phyloP scores from a whole-genome alignment of 1,140 invertebrate species.

The Trichonephila clavata region DNA sequence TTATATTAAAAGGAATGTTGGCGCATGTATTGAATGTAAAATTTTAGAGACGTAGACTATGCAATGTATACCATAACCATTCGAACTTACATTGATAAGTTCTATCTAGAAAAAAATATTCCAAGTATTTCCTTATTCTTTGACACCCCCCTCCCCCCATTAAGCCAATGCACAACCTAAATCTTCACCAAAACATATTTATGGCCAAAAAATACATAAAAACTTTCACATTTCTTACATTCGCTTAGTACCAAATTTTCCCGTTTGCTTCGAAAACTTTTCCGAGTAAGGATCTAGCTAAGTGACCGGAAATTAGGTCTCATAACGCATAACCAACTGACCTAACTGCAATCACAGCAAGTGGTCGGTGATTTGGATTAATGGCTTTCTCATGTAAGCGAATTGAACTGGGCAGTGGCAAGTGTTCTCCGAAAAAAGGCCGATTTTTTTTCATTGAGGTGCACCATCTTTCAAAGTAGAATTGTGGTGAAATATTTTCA shows the following conservation, averaged over 20 bases:
- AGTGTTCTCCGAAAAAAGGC: background rate
- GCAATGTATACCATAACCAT: too few relatives aligned
- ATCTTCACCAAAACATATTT: too few relatives aligned
- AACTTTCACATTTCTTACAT: background rate
- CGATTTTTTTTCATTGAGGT: background rate
- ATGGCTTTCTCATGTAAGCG: background rate
- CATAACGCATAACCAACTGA: background rate
- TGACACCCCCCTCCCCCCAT: too few relatives aligned
- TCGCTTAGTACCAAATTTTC: background rate
- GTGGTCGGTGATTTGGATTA: background rate
- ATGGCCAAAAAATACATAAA: background rate
- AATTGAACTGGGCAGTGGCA: background rate
- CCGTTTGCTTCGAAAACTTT: background rate
- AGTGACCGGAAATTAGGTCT: slow-evolving; percentile 19
- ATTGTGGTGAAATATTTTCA: background rate
- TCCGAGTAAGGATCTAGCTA: background rate
- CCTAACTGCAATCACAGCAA: background rate
- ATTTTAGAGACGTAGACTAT: too few relatives aligned
- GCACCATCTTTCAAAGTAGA: background rate
- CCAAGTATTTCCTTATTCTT: too few relatives aligned
- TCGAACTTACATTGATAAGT: too few relatives aligned
- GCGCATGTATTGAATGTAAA: too few relatives aligned
- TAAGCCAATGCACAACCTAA: too few relatives aligned
- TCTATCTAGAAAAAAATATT: too few relatives aligned
- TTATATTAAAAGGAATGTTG: too few relatives aligned